Conservation (phyloP, 2,113 vertebrate species). For the Willisornis vidua region DNA sequence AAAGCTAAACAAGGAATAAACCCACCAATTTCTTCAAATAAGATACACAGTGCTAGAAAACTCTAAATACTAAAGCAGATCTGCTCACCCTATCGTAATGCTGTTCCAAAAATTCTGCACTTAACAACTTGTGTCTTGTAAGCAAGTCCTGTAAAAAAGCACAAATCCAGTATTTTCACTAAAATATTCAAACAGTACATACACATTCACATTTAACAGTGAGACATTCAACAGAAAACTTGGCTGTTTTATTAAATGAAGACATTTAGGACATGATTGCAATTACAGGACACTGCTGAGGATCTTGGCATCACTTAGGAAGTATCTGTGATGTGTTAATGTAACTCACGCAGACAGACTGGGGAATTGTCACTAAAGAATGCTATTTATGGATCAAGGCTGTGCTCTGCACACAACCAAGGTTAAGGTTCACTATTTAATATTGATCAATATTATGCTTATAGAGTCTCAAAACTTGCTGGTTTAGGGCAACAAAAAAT, state of each 20-base stretch:
- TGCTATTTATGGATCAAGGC: background rate
- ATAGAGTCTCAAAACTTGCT: background rate
- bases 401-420: background rate
- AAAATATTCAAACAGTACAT: background rate
- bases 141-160: slow-evolving; percentile 81
- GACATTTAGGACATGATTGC: background rate
- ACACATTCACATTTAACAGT: background rate
- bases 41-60: background rate
- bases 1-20: background rate
- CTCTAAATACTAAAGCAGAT: background rate
- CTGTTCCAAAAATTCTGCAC: slow-evolving; percentile 87
- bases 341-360: background rate
- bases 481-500: background rate
- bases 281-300: background rate
- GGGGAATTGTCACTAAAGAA: background rate
- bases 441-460: background rate
- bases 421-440: background rate
- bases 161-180: background rate
- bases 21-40: background rate
- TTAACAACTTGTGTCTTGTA: slow-evolving; percentile 87
- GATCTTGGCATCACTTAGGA: background rate
- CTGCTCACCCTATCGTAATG: slow-evolving; percentile 86
- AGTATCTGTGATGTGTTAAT: background rate
- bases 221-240: background rate
- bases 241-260: background rate